Base-by-base conservation (phyloP, 2,113 vertebrate species). In the Mustela nigripes region DNA sequence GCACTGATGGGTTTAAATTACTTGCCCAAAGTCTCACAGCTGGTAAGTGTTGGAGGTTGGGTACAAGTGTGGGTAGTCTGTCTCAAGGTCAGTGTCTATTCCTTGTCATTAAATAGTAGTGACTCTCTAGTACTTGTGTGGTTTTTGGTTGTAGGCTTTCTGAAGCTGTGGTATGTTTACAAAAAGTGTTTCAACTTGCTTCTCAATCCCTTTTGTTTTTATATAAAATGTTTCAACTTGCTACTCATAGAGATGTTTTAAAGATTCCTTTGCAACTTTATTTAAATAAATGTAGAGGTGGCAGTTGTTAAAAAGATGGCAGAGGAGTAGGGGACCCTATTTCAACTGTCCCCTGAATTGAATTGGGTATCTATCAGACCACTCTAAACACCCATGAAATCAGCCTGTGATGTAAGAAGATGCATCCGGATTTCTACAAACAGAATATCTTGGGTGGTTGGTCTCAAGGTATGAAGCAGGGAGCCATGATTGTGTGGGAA, bases 151-250 rank as follows among this genome's bases (percentile, higher is more conserved):
- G 10, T n/a, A n/a, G 16, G 1, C 42, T 78, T 85, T 92, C 39
- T 33, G 21, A 67, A 69, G 24, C 5, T 81, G 10, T 36, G 28
- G 11, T n/a, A 10, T 86, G 45, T 89, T 65, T 53, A 69, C 45
- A 79, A 15, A 36, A 78, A 71, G 1, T 11, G 3, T 98, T 98
- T 97, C 96, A 97, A 81, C 98, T 98, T 96, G 45, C 85, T 85
- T 50, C 56, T n/a, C 15, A 4, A 36, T 28, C 53, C 42, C 33
- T 97, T 98, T 96, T 90, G 93, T 97, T 97, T 79, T 74, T 45
- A n/a, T 62, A 45, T 31, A 50, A 79, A 84, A 3, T 26, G 5
- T 98, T 89, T 92, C 48, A 58, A 24, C 11, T 89, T 86, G 15
- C 39, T 86, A 28, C 21, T 65, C 33, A 60, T 24, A 81, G 63